Evolutionary conservation across 2,888 invertebrate genomes (phyloP), one percentile per base, ranked within the genome.

Genomic region (Anticlea derivata): DNA sequence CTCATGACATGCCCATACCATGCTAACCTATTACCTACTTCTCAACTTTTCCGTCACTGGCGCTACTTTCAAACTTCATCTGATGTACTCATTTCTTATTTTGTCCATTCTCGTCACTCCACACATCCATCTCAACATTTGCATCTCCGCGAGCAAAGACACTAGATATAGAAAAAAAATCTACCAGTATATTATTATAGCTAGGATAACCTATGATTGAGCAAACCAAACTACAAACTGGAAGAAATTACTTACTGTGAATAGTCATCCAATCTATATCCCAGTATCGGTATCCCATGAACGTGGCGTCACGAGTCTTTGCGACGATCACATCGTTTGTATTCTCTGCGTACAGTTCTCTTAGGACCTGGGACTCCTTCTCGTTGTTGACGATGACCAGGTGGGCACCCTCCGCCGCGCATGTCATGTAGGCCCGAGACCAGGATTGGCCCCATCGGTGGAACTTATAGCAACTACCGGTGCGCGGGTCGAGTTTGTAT

Each of bases 401-500:
- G 50, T 82, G 56, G 0, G 69, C 78, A 2, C 78, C 78, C 40
- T 83, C 82, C 0, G 77, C 75, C 0, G 65, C 47, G 26, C 83
- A 83, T 0, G 73, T 55, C 65, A 75, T 73, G 61, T 66, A 70
- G 0, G 80, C 83, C 0, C 72, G 58, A 0, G 69, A 58, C 70
- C 77, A 83, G 0, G 60, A 68, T 1, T 69, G 61, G 0, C 74
- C 70, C 1, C 59, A 49, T 0, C 43, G 49, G 49, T 82, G 81
- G 57, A 80, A 76, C 55, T 83, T 83, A 59, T 83, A 83, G 47
- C 83, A 83, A 12, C 60, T 75, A 1, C 70, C 63, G 0, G 80
- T 80, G 11, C 64, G 17, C 1, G 4, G 17, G 1, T 33, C 33
- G n/a, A 33, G 22, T 0, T 0, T 27, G 50, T 83, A 83, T 23